These are phyloP conservation scores for Mola mola DNA, from an alignment of 2,113 vertebrate species.

Conservation along the genomic window DNA sequence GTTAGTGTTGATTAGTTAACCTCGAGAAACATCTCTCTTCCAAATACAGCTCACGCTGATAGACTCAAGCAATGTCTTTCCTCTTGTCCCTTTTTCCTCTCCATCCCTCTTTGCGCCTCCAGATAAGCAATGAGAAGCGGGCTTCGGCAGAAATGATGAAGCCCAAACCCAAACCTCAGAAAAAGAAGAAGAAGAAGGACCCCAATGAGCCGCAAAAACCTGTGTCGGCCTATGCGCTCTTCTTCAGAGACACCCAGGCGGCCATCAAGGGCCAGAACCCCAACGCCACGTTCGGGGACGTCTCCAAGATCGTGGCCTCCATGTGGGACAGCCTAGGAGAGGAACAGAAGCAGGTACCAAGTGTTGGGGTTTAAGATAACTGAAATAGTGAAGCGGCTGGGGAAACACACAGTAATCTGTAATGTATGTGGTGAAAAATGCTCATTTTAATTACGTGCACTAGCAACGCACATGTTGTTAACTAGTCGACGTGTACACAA, in stretches of 20 bases:
- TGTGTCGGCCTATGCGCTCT: conserved; percentile 93
- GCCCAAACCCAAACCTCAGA: conserved; percentile 94
- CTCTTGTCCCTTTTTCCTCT: too few relatives aligned
- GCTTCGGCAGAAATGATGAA: conserved; percentile 87
- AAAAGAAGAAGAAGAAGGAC: conserved; percentile 98
- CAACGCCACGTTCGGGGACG: conserved; percentile 94
- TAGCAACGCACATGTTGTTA: too few relatives aligned
- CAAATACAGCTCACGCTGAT: neutral
- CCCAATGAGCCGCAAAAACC: conserved; percentile 92
- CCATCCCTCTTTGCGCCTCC: conserved; percentile 20
- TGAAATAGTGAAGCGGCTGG: neutral
- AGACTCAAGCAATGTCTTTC: conserved; percentile 24
- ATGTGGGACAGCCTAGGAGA: conserved; percentile 98
- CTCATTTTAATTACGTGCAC: too few relatives aligned
- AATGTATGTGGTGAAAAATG: neutral
- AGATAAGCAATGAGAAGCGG: conserved; percentile 89
- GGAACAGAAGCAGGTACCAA: conserved; percentile 92
- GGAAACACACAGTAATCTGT: neutral
- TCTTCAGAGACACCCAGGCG: conserved; percentile 96
- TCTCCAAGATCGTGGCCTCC: conserved; percentile 95
- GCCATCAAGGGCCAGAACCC: conserved; percentile 96
- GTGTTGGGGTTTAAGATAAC: neutral
- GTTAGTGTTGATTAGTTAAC: neutral
- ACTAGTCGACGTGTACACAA: too few relatives aligned
- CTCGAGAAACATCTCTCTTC: neutral